phyloP scores from a whole-genome alignment of 1,140 invertebrate species.

The Scylla paramamosain region DNA sequence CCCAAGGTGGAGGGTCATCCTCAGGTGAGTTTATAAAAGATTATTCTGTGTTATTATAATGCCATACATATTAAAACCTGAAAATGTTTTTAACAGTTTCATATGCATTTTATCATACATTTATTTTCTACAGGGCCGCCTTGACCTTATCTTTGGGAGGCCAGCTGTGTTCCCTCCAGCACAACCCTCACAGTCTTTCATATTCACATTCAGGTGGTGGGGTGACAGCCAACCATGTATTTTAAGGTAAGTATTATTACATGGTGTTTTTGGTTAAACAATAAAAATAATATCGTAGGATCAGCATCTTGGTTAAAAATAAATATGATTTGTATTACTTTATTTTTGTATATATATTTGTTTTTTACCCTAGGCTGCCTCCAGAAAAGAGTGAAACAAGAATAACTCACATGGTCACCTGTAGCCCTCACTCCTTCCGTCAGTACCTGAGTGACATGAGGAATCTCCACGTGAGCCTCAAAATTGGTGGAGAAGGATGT shows the following conservation, averaged over 20 bases:
- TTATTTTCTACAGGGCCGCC: conserved; percentile 59
- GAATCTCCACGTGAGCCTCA: conserved; percentile 60
- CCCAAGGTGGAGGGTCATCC: conserved; percentile 64
- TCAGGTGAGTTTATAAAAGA: conserved; percentile 32
- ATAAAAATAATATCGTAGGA: neutral
- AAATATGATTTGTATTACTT: neutral
- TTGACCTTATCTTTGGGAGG: conserved; percentile 66
- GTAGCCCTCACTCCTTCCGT: conserved; percentile 55
- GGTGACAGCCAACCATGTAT: conserved; percentile 59
- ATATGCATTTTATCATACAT: neutral
- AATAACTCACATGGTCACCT: conserved; percentile 61
- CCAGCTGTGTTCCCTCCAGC: conserved; percentile 59
- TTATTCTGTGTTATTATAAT: neutral
- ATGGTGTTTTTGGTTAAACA: neutral
- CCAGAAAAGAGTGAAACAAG: conserved; percentile 66
- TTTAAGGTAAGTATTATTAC: conserved; percentile 39
- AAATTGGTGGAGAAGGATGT: conserved; percentile 37
- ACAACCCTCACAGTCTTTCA: conserved; percentile 57
- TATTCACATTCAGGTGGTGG: conserved; percentile 72
- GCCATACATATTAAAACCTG: neutral
- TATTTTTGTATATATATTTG: conserved; percentile 46
- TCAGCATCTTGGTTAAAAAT: neutral
- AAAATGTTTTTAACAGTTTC: neutral
- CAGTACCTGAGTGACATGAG: conserved; percentile 64
- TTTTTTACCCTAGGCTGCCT: conserved; percentile 34